Percentiles rank a stretch among this genome's conserved stretches.
These are phyloP conservation scores for Drosophila sechellia DNA, from an alignment of 1,140 invertebrate species.

Conservation along the genomic window DNA sequence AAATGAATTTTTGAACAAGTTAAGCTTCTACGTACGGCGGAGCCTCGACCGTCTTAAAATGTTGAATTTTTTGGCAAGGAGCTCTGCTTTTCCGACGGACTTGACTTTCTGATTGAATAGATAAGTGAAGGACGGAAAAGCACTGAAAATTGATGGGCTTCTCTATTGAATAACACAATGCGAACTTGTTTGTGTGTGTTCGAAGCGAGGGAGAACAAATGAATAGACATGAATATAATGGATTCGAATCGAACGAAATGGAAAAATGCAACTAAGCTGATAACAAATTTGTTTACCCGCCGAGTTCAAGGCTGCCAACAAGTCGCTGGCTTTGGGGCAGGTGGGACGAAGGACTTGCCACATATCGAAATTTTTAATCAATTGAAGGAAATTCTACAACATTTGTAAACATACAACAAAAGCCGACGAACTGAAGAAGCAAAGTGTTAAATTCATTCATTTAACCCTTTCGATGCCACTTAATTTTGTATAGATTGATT, in stretches of 20 bases:
- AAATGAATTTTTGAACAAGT: conserved; percentile 49
- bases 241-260: conserved; percentile 12
- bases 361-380: conserved; percentile 1
- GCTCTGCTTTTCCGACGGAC: conserved; percentile 43
- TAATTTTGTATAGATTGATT: neutral
- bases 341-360: conserved; percentile 1
- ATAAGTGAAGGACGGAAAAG: conserved; percentile 43
- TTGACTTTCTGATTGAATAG: conserved; percentile 70
- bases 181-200: conserved; percentile 11
- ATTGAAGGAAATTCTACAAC: neutral
- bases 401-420: no score
- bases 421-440: neutral
- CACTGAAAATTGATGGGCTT: conserved; percentile 53
- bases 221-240: conserved; percentile 40
- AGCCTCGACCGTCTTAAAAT: conserved; percentile 35
- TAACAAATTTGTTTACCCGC: conserved; percentile 46
- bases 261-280: conserved; percentile 39
- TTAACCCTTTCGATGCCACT: neutral
- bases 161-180: conserved; percentile 18
- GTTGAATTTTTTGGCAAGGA: conserved; percentile 18
- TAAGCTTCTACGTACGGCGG: neutral
- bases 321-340: conserved; percentile 18
- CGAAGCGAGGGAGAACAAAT: conserved; percentile 10
- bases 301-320: conserved; percentile 29
- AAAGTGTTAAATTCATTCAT: neutral